A percentile compares a stretch with the other conserved stretches of the same genome.
Evolutionary conservation across 2,797 vertebrate genomes (phyloP).

Genomic region (Gambelia wislizenii): DNA sequence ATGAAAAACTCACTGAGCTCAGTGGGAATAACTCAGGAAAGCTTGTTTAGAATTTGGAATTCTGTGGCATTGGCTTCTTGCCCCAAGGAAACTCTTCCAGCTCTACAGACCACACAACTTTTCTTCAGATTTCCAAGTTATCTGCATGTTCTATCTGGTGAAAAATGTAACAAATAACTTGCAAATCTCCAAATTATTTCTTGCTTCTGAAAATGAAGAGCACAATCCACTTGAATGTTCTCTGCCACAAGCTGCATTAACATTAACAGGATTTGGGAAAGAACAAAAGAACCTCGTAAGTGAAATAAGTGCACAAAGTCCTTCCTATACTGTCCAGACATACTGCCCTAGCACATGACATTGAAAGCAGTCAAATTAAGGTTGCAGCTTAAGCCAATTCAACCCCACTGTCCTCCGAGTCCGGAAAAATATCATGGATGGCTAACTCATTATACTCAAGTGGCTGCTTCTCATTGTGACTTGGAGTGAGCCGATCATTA

Average conservation of each 20-base stretch:
- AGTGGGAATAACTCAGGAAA: neutral
- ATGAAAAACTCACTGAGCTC: neutral
- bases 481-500: slow-evolving; percentile 65
- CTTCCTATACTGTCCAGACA: neutral
- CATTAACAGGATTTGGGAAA: neutral
- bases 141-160: neutral
- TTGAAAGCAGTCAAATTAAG: slow-evolving; percentile 15
- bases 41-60: neutral
- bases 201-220: neutral
- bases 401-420: slow-evolving; percentile 45
- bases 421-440: slow-evolving; percentile 57
- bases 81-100: neutral
- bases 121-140: neutral
- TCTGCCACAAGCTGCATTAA: neutral
- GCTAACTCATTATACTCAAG: slow-evolving; percentile 68
- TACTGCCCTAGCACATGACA: slow-evolving; percentile 33
- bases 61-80: neutral
- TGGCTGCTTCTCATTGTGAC: slow-evolving; percentile 62
- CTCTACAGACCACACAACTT: neutral
- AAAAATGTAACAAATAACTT: neutral
- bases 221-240: neutral
- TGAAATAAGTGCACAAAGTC: neutral
- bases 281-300: neutral
- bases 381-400: slow-evolving; percentile 45
- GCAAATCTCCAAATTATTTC: neutral